Evolutionary conservation across 2,888 invertebrate genomes (phyloP).

Genomic region (Lasioglossum marginatum): DNA sequence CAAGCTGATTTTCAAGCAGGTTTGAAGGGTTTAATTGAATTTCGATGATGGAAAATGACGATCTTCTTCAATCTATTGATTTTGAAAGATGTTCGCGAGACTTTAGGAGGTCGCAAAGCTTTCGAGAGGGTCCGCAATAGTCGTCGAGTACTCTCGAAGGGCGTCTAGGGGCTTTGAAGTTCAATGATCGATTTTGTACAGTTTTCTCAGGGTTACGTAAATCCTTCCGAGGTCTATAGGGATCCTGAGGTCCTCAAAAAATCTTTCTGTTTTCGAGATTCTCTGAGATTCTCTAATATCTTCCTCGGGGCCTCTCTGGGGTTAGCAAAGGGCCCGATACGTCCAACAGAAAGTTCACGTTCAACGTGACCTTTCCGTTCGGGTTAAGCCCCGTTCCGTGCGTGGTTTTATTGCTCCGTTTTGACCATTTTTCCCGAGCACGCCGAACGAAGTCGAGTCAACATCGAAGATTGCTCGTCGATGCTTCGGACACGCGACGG

Average conservation of each 20-base stretch:
- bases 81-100: no score
- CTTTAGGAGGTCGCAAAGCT: no score
- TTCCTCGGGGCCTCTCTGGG: not conserved
- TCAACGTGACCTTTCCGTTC: conserved; percentile 5
- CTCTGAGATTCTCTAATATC: not conserved
- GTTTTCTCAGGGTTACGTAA: no score
- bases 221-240: no score
- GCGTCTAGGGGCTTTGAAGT: not conserved
- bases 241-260: no score
- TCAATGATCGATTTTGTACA: no score
- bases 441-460: not conserved
- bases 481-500: conserved; percentile 33
- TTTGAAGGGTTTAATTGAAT: not conserved
- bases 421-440: not conserved
- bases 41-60: not conserved
- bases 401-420: not conserved
- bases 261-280: no score
- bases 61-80: not conserved
- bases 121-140: no score
- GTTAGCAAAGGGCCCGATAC: not conserved
- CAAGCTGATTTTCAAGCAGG: not conserved
- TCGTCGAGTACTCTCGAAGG: not conserved
- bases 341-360: not conserved
- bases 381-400: not conserved
- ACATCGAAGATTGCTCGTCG: conserved; percentile 33